Base-by-base conservation (phyloP, 2,113 vertebrate species). In the Melospiza melodia region DNA sequence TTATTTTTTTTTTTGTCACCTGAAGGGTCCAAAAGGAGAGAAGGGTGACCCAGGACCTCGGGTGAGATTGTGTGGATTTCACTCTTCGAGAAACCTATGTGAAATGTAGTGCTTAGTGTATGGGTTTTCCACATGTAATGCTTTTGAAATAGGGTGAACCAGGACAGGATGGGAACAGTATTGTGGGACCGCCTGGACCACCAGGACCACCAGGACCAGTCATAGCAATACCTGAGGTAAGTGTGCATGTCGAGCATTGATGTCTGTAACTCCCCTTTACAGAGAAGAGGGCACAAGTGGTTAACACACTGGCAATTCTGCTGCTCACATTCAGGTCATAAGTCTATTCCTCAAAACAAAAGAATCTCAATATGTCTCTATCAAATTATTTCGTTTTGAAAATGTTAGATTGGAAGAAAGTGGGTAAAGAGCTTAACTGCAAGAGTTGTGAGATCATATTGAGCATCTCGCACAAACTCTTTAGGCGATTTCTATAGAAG, bases 191-290 rank as follows among this genome's bases (percentile, higher is more conserved):
- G 0, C 99, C 99, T 9, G 99, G 99, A 14, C 99, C 98, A 33
- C 98, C 99, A 23, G 99, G 99, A 54, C 98, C 98, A 8, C 99
- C 99, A 3, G 99, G 99, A 74, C 96, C 97, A 35, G 15, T 98
- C 7, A 74, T 98, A 84, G 97, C 98, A 93, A 90, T 99, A 72
- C 97, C 98, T 55, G 98, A 98, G 90, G 99, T 99, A 95, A 98
- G 98, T 61, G 16, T 72, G 19, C 35, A 63, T 13, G 11, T 78
- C 17, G 13, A 46, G 37, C 5, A 11, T 5, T 74, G 16, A 93
- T 48, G 12, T 49, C 23, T 35, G 4, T 49, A 46, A 46, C 6
- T 63, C 63, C 35, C 33, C 14, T 84, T 84, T 63, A 49, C 22
- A 73, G 16, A 71, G 44, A 65, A 54, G 15, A 33, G 14, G 44